A percentile compares a stretch with the other conserved stretches of the same genome.
These are phyloP conservation scores for Myzus persicae DNA, from an alignment of 1,140 invertebrate genomes.

Conservation along the genomic window DNA sequence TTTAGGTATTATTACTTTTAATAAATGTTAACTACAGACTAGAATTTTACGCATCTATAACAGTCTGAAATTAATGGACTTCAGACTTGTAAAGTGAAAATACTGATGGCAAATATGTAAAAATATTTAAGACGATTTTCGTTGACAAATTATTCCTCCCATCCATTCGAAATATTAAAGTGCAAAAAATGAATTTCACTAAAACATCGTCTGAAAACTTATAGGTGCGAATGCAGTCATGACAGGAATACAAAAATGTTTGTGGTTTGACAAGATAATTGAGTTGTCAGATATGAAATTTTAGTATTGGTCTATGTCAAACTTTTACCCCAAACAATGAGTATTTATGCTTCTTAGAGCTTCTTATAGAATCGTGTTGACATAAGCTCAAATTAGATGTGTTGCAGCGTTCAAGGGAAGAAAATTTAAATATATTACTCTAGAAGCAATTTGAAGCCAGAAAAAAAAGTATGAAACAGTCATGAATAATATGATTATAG, in stretches of 20 bases:
- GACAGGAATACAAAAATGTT: conserved; percentile 1
- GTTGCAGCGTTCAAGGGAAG: background rate
- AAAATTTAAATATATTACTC: background rate
- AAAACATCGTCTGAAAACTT: background rate
- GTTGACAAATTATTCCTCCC: background rate
- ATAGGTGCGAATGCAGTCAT: background rate
- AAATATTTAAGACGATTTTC: background rate
- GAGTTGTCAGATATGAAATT: background rate
- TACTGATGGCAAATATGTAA: background rate
- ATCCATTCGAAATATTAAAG: background rate
- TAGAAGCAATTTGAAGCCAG: background rate
- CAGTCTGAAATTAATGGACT: background rate
- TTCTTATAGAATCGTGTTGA: background rate
- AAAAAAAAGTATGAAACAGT: background rate
- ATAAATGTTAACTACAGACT: no score
- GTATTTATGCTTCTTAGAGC: background rate
- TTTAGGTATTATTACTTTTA: no score
- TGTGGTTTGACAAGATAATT: background rate
- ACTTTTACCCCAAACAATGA: background rate
- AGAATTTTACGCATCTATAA: background rate
- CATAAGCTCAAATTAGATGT: background rate
- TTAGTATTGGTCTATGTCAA: background rate
- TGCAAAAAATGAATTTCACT: background rate
- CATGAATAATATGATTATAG: background rate
- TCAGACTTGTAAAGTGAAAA: background rate